phyloP scores from a whole-genome alignment of 2,113 vertebrate species.

The Lycaon pictus region DNA sequence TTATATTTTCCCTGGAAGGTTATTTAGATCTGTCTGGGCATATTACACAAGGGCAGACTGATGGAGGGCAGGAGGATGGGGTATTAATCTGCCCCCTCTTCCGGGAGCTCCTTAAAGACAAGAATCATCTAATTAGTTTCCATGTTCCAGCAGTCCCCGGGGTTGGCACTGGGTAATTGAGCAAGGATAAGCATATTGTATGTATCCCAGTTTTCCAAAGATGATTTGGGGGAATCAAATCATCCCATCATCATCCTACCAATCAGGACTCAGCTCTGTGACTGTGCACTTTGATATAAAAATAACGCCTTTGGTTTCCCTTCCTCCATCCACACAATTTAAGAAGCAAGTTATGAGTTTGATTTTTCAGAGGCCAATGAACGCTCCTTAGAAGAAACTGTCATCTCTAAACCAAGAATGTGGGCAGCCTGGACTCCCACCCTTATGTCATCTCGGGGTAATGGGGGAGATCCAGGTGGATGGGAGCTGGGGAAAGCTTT shows the following conservation, averaged over 20 bases:
- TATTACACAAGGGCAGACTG: background rate
- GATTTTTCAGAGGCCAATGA: constrained; percentile 36
- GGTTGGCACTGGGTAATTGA: background rate
- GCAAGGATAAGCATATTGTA: constrained; percentile 13
- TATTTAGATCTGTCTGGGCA: background rate
- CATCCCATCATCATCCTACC: constrained; percentile 60
- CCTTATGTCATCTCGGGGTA: background rate
- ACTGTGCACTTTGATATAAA: constrained; percentile 42
- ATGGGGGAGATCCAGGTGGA: background rate
- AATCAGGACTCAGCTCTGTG: constrained; percentile 66
- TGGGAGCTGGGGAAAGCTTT: background rate
- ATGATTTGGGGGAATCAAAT: constrained; percentile 69
- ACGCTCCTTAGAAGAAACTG: background rate
- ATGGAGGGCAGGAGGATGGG: background rate
- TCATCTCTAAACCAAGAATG: background rate
- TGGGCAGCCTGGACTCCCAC: background rate
- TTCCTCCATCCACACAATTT: background rate
- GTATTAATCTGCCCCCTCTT: background rate
- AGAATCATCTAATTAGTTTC: background rate
- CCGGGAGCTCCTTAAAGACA: background rate
- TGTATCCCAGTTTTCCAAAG: constrained; percentile 33
- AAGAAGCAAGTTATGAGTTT: constrained; percentile 16
- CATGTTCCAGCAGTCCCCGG: background rate
- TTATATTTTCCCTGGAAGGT: background rate
- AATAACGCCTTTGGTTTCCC: background rate